Percentiles rank a stretch among this genome's conserved stretches.
phyloP scores from a whole-genome alignment of 2,797 vertebrate genomes.

The Lagodon rhomboides region DNA sequence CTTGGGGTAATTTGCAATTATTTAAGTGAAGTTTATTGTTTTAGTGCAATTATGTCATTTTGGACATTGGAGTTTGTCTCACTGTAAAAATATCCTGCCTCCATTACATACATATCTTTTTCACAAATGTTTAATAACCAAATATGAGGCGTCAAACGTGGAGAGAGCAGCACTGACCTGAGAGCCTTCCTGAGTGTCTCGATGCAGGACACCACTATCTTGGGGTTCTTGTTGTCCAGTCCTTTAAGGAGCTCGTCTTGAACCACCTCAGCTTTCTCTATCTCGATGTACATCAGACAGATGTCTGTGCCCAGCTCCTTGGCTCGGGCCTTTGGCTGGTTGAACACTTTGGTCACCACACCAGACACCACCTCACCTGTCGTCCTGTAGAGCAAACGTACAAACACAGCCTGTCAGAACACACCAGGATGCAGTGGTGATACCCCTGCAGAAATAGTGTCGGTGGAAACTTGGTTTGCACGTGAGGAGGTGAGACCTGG shows the following conservation, averaged over 20 bases:
- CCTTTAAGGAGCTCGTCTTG: conserved; percentile 98
- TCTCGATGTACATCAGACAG: conserved; percentile 97
- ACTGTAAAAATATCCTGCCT: too few relatives aligned
- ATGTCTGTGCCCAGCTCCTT: conserved; percentile 96
- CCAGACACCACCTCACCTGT: conserved; percentile 96
- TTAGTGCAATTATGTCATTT: too few relatives aligned
- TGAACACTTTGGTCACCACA: conserved; percentile 98
- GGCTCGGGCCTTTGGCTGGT: conserved; percentile 97
- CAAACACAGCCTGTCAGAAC: not conserved
- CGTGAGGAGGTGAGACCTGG: too few relatives aligned
- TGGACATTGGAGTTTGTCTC: too few relatives aligned
- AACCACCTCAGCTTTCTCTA: conserved; percentile 94
- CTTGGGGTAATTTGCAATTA: too few relatives aligned
- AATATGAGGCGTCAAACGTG: too few relatives aligned
- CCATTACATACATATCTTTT: too few relatives aligned
- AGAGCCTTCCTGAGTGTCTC: conserved; percentile 93
- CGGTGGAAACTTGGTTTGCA: too few relatives aligned
- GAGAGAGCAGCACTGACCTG: conserved; percentile 85
- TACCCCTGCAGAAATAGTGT: too few relatives aligned
- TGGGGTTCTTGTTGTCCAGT: conserved; percentile 98
- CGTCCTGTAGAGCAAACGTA: conserved; percentile 85
- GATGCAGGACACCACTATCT: conserved; percentile 94
- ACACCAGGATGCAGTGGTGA: too few relatives aligned
- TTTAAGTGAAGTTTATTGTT: too few relatives aligned
- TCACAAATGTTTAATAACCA: too few relatives aligned